Base-by-base conservation (phyloP, 2,113 vertebrate species). In the Neolamprologus brichardi region DNA sequence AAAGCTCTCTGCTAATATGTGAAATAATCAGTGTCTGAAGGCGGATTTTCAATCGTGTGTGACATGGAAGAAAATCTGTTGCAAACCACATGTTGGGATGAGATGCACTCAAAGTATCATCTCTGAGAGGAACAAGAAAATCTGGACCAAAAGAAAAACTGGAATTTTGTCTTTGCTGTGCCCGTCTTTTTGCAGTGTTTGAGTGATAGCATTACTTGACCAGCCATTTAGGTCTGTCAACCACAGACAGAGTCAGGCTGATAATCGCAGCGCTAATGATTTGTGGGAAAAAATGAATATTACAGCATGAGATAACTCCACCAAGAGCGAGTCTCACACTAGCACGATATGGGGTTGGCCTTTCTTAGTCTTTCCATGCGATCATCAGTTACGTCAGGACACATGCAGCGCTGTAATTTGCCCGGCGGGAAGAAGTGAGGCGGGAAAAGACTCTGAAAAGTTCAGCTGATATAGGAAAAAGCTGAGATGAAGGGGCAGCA, bases 11-110 rank as follows among this genome's bases (percentile, higher is more conserved):
- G 67, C 52, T 92, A 90, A 94, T 92, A 89, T 77, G 91, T 86
- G 70, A 93, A 93, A 94, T 90, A 88, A 94, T 93, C 93, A 92
- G 83, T 25, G 89, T 92, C 93, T 89, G 84, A 81, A 67, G 44
- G 62, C 58, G 11, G 81, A 72, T 60, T 92, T 88, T 88, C 86
- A 87, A 86, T 88, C 85, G 85, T 90, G 79, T 91, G 85, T 82
- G 89, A 93, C 87, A 67, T 60, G 89, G 89, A 92, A 87, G 87
- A 88, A 85, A 92, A 91, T 91, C 78, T 89, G 60, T 58, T 92
- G 87, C 84, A 84, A 92, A 92, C 83, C 91, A 91, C 88, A 93
- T 93, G 91, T 84, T 89, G 67, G 53, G 34, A 64, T 82, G 83
- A 89, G 87, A 88, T 72, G 89, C 84, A 93, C 93, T 95, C 91